These are phyloP conservation scores for Gryllus bimaculatus DNA, from an alignment of 1,140 invertebrate species.

Conservation along the genomic window DNA sequence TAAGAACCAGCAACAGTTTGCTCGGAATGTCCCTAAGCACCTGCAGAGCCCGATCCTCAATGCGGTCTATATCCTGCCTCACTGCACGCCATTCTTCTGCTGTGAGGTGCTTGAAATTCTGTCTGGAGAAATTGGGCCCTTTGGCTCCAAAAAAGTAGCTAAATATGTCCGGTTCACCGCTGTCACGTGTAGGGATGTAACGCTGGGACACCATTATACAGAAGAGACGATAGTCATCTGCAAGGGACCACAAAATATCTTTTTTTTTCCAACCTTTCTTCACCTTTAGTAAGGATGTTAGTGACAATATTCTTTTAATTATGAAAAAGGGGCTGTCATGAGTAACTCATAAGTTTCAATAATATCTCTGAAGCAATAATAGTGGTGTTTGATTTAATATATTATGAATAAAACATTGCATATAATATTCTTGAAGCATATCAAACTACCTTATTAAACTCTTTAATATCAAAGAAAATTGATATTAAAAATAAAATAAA, in stretches of 20 bases:
- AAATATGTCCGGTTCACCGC: slow-evolving; percentile 26
- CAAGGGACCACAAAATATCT: slow-evolving; percentile 9
- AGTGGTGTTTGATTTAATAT: too few species aligned
- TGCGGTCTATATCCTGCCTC: slow-evolving; percentile 31
- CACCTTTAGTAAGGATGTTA: too few species aligned
- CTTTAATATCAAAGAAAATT: too few species aligned
- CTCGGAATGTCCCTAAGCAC: slow-evolving; percentile 37
- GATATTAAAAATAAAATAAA: too few species aligned
- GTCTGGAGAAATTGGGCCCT: slow-evolving; percentile 28
- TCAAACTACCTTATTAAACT: too few species aligned
- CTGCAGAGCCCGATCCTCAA: slow-evolving; percentile 35
- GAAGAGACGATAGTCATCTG: slow-evolving; percentile 34
- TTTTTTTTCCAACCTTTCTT: too few species aligned
- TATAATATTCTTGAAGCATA: too few species aligned
- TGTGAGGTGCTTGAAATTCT: slow-evolving; percentile 32
- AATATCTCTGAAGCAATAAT: too few species aligned
- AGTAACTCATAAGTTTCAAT: too few species aligned
- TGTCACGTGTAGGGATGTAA: slow-evolving; percentile 26
- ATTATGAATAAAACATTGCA: too few species aligned
- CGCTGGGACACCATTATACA: slow-evolving; percentile 34
- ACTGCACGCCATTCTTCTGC: slow-evolving; percentile 32
- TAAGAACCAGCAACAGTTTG: slow-evolving; percentile 38
- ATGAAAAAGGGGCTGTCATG: too few species aligned
- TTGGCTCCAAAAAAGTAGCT: slow-evolving; percentile 29
- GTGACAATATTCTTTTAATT: too few species aligned